A percentile compares a stretch with the other conserved stretches of the same genome.
These are phyloP conservation scores for Pachyramphus minor DNA, from an alignment of 2,113 vertebrate species.

Conservation along the genomic window DNA sequence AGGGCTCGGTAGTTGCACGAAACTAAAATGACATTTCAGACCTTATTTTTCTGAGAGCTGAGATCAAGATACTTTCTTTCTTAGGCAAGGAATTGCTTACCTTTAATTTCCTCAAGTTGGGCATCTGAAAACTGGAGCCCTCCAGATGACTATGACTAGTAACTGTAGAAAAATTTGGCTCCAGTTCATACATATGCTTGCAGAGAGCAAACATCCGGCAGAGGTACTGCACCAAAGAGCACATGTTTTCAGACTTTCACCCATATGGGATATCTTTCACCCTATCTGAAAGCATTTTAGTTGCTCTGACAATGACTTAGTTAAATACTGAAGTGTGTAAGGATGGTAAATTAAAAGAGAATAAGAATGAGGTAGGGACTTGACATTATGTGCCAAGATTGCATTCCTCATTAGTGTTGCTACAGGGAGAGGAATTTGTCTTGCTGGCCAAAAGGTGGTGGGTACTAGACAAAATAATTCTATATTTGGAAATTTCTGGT, in stretches of 20 bases:
- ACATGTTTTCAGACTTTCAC: background rate
- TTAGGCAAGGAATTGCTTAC: background rate
- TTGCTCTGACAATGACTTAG: background rate
- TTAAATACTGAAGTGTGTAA: background rate
- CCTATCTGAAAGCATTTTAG: background rate
- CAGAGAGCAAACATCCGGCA: background rate
- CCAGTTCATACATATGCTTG: background rate
- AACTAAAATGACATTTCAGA: background rate
- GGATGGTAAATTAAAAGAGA: background rate
- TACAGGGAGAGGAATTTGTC: slow-evolving; percentile 27
- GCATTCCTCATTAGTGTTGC: background rate
- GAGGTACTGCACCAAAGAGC: background rate
- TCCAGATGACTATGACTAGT: background rate
- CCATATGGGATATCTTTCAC: background rate
- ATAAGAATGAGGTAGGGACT: background rate
- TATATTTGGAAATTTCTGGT: slow-evolving; percentile 66
- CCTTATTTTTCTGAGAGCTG: background rate
- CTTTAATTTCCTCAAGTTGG: background rate
- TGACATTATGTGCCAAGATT: background rate
- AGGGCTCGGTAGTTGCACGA: background rate
- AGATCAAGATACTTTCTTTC: background rate
- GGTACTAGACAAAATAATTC: slow-evolving; percentile 44
- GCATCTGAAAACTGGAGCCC: background rate
- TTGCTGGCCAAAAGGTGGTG: slow-evolving; percentile 42
- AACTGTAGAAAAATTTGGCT: background rate